Evolutionary conservation across 92 coral and sea anemone genomes (phyloP).

Genomic region (Pocillopora meandrina): DNA sequence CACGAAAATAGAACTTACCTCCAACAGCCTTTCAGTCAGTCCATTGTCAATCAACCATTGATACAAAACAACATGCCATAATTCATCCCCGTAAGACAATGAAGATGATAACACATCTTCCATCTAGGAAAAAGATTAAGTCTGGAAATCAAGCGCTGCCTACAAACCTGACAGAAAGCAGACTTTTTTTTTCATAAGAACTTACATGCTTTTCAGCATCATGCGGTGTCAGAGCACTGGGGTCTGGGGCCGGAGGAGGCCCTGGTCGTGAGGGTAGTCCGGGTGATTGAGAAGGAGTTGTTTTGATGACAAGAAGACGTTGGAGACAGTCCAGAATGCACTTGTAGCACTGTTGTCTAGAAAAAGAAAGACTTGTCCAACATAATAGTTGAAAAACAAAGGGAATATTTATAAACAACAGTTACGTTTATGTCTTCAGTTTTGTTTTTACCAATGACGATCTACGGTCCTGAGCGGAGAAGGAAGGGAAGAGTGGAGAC

Average conservation of each 20-base stretch:
- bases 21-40: slow-evolving; percentile 85
- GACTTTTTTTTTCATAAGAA: not conserved
- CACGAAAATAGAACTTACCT: slow-evolving; percentile 52
- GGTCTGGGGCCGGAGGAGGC: slow-evolving; percentile 93
- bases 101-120: slow-evolving; percentile 80
- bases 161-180: too few species aligned
- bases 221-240: slow-evolving; percentile 77
- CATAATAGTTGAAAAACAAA: too few species aligned
- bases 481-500: too few species aligned
- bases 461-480: too few species aligned
- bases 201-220: slow-evolving; percentile 89
- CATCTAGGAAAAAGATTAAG: slow-evolving; percentile 55
- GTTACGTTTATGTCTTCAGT: too few species aligned
- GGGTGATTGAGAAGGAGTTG: slow-evolving; percentile 86
- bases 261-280: slow-evolving; percentile 92
- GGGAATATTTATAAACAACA: too few species aligned
- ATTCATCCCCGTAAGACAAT: slow-evolving; percentile 82
- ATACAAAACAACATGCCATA: slow-evolving; percentile 87
- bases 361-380: not conserved
- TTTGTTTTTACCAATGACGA: too few species aligned
- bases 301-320: slow-evolving; percentile 72
- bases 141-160: too few species aligned
- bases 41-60: slow-evolving; percentile 95
- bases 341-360: slow-evolving; percentile 92
- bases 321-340: slow-evolving; percentile 84